Base-by-base conservation (phyloP, 2,113 vertebrate genomes). In the Anarrhichthys ocellatus region DNA sequence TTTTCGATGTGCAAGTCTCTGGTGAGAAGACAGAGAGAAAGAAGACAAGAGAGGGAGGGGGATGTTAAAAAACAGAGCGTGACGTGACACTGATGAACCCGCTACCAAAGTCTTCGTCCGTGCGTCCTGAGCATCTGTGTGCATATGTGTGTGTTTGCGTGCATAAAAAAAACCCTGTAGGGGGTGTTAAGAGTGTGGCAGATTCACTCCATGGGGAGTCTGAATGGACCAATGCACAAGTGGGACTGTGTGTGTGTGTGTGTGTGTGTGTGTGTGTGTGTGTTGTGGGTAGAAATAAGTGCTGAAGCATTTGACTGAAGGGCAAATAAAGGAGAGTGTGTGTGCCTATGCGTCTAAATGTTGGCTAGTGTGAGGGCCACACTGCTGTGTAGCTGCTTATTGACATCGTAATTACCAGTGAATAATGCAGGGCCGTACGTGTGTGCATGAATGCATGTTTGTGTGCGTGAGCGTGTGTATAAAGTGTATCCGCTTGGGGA, bases 361-460 rank as follows among this genome's bases (percentile, higher is more conserved):
- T 63, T 50, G 29, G 76, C 62, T 22, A 44, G 44, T 76, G 44
- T 67, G 56, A 81, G 71, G 14, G 61, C 81, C 75, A 72, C 84
- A 46, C 34, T 76, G 79, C 56, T 76, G 42, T 48, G 79, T 83
- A 85, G 73, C 67, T 66, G 67, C 18, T 32, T 92, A 92, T 92
- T 89, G 91, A 87, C 78, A 80, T 81, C 84, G 76, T 92, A 91
- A 93, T 92, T 91, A 89, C 73, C 90, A 82, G 63, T 90, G 81
- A 92, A 90, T 93, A 91, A 92, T 92, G 83, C 38, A 34, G 44
- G 63, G n/a, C 58, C 34, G n/a, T 44, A 38, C 73, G 80, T 85
- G 82, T 78, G 76, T 44, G 74, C 27, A 27, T 29, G 56, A 29
- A 27, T 44, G 32, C 48, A 34, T 73, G 74, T 78, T 82, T 85